These are phyloP conservation scores for Sinocyclocheilus grahami DNA, from an alignment of 2,113 vertebrate species.

Conservation along the genomic window DNA sequence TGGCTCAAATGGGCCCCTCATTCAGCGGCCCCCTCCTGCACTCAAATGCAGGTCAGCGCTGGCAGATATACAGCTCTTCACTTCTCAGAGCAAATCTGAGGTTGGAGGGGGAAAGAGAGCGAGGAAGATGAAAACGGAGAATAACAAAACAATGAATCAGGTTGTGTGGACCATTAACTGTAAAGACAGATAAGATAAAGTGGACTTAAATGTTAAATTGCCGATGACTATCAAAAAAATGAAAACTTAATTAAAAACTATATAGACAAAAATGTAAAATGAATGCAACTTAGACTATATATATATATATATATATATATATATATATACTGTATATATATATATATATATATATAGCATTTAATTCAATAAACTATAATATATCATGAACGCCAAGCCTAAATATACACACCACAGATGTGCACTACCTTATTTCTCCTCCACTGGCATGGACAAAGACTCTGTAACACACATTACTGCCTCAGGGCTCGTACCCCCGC, in stretches of 20 bases:
- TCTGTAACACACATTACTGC: neutral
- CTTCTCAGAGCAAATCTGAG: neutral
- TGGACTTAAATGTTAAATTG: slow-evolving; percentile 15
- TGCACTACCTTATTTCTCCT: neutral
- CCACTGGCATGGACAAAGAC: slow-evolving; percentile 36
- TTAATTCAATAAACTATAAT: neutral
- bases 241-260: too few species aligned
- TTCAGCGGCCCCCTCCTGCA: neutral
- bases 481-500: slow-evolving; percentile 56
- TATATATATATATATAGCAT: too few species aligned
- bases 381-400: neutral
- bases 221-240: slow-evolving; percentile 10
- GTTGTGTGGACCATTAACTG: slow-evolving; percentile 13
- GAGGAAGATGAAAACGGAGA: slow-evolving; percentile 4
- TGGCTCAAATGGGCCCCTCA: slow-evolving; percentile 58
- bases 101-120: neutral
- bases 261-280: too few species aligned
- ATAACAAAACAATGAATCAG: slow-evolving; percentile 29
- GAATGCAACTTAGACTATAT: too few species aligned
- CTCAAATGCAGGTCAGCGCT: slow-evolving; percentile 31
- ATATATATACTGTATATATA: too few species aligned
- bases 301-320: too few species aligned
- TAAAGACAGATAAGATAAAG: slow-evolving; percentile 16
- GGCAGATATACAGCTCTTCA: slow-evolving; percentile 40
- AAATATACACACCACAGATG: too few species aligned